Base-by-base conservation (phyloP, 2,888 invertebrate genomes). In the Melinopterus prodromus region DNA sequence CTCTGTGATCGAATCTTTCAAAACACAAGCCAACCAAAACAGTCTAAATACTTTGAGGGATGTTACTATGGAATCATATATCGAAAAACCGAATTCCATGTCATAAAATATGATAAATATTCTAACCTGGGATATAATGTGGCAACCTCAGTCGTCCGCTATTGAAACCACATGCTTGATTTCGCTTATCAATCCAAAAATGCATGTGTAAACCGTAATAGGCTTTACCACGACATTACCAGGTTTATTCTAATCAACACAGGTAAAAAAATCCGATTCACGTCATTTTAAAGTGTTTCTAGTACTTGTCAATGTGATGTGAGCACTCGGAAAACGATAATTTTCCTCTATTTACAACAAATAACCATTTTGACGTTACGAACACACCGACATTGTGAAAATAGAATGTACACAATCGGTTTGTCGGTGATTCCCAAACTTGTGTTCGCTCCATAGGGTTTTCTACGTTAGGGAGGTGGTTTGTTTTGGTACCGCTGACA, bases 181-280 rank as follows among this genome's bases (percentile, higher is more conserved):
- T 93, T 87, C 95, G 94, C 90, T 95, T 95, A 90, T 95, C 95
- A 89, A 95, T 95, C 95, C 95, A 96, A 92, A 96, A 95, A 95
- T 96, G 95, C 95, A 95, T 96, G 87, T 86, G 87, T 84, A 77
- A 71, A 6, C 71, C 26, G 2, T 36, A 26, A 12, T 26, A 74
- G n/a, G 35, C 53, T 14, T 76, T 38, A 53, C 15, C 16, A 15
- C 26, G n/a, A 38, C 38, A 9, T 76, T 74, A 7, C n/a, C 74
- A 74, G 6, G 15, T 74, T 3, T 2, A 2, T 26, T 26, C 1
- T 1, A 26, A 3, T 26, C 26, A 26, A 26, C 26, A 3, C 26
- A 26, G 26, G 26, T 26, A 26, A 1, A 26, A 26, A 26, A 26
- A 9, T 53, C 53, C 0, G 2, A 53, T 12, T 12, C 12, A 7